A percentile compares a stretch with the other conserved stretches of the same genome.
These are phyloP conservation scores for Australoheros scitulus DNA, from an alignment of 2,113 vertebrate genomes.

Conservation along the genomic window DNA sequence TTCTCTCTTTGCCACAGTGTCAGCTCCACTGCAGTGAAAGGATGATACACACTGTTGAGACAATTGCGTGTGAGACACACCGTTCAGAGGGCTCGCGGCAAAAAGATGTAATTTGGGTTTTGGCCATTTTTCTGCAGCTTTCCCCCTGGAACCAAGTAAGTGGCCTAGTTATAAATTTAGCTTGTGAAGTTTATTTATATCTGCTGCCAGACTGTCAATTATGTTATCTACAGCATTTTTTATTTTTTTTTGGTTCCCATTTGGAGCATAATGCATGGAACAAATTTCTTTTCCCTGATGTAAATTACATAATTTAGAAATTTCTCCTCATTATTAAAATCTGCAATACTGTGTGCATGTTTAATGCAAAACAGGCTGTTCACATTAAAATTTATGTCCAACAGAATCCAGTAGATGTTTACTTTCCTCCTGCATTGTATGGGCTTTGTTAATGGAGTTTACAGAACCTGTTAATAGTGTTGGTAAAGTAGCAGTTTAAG, in stretches of 20 bases:
- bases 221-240: conserved; percentile 24
- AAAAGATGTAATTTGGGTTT: conserved; percentile 22
- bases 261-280: conserved; percentile 11
- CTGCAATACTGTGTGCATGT: conserved; percentile 4
- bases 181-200: conserved; percentile 48
- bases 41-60: neutral
- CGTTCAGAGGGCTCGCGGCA: neutral
- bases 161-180: conserved; percentile 29
- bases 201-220: conserved; percentile 43
- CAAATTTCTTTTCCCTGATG: conserved; percentile 13
- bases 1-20: neutral
- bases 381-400: conserved; percentile 23
- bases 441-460: conserved; percentile 24
- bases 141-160: conserved; percentile 33
- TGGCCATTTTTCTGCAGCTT: conserved; percentile 21
- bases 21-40: neutral
- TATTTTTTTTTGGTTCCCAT: conserved; percentile 12
- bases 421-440: neutral
- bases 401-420: conserved; percentile 19
- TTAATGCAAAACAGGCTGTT: conserved; percentile 17
- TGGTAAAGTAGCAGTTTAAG: neutral
- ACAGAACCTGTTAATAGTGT: conserved; percentile 3
- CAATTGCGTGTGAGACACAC: neutral
- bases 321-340: conserved; percentile 28
- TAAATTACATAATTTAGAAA: conserved; percentile 27